Conservation (phyloP, 64 coral and sea anemone genomes). For the Astreopora myriophthalma region DNA sequence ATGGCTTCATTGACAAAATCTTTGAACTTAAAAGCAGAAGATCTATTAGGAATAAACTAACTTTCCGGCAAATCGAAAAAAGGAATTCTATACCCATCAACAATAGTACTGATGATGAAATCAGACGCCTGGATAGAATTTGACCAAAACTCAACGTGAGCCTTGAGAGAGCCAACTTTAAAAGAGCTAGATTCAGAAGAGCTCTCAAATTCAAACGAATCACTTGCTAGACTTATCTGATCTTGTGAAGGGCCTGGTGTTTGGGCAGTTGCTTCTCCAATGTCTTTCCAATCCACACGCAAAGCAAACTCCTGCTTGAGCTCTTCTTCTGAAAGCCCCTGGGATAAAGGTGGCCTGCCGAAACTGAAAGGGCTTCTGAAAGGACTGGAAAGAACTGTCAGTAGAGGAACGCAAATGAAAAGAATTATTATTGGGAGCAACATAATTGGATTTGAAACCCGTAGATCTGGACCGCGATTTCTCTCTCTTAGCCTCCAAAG, state of each 20-base stretch:
- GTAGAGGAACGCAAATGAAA: no score
- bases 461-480: background rate
- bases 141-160: constrained; percentile 57
- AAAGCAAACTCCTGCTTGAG: constrained; percentile 7
- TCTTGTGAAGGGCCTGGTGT: constrained; percentile 2
- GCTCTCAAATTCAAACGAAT: constrained; percentile 53
- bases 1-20: constrained; percentile 73
- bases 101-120: constrained; percentile 58
- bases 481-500: background rate
- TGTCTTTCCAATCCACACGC: constrained; percentile 48
- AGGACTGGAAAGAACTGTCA: no score
- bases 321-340: background rate
- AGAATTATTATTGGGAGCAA: no score
- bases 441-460: constrained; percentile 1
- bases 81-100: constrained; percentile 61
- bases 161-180: constrained; percentile 55
- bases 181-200: constrained; percentile 27
- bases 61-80: constrained; percentile 54
- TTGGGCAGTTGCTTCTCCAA: constrained; percentile 50
- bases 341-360: constrained; percentile 6
- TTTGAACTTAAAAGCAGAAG: constrained; percentile 53
- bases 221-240: constrained; percentile 71
- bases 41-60: constrained; percentile 59
- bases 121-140: constrained; percentile 33
- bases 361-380: constrained; percentile 1